A percentile compares a stretch with the other conserved stretches of the same genome.
These are phyloP conservation scores for Hemicordylus capensis DNA, from an alignment of 2,113 vertebrate genomes.

Conservation along the genomic window DNA sequence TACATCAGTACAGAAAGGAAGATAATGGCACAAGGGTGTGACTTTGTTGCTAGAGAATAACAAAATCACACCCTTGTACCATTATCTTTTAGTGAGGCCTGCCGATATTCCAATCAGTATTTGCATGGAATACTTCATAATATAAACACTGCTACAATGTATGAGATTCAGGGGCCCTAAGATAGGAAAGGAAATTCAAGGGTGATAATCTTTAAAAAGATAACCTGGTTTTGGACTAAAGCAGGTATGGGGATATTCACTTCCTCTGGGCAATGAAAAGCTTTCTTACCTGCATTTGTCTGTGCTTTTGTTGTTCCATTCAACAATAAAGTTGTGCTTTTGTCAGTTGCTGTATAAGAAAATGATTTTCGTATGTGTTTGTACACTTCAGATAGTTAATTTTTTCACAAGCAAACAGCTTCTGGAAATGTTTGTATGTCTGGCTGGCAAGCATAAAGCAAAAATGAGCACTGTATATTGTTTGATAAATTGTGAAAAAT, in stretches of 20 bases:
- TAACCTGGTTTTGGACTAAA: slow-evolving; percentile 46
- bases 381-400: neutral
- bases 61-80: neutral
- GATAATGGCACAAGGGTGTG: too few relatives aligned
- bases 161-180: slow-evolving; percentile 46
- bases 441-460: neutral
- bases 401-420: neutral
- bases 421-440: neutral
- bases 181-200: slow-evolving; percentile 44
- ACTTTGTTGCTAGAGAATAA: too few relatives aligned
- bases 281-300: slow-evolving; percentile 30
- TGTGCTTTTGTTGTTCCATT: slow-evolving; percentile 31
- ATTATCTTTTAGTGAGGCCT: too few relatives aligned
- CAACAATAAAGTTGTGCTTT: slow-evolving; percentile 34
- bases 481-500: neutral
- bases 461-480: neutral
- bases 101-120: too few relatives aligned
- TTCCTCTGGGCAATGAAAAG: slow-evolving; percentile 20
- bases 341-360: neutral
- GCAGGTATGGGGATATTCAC: slow-evolving; percentile 27
- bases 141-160: slow-evolving; percentile 41
- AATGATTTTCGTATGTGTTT: neutral
- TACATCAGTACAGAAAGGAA: too few relatives aligned
- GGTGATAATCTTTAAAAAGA: too few relatives aligned
- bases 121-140: slow-evolving; percentile 21